Base-by-base conservation (phyloP, 2,113 vertebrate species). In the Mormyrus lacerda region DNA sequence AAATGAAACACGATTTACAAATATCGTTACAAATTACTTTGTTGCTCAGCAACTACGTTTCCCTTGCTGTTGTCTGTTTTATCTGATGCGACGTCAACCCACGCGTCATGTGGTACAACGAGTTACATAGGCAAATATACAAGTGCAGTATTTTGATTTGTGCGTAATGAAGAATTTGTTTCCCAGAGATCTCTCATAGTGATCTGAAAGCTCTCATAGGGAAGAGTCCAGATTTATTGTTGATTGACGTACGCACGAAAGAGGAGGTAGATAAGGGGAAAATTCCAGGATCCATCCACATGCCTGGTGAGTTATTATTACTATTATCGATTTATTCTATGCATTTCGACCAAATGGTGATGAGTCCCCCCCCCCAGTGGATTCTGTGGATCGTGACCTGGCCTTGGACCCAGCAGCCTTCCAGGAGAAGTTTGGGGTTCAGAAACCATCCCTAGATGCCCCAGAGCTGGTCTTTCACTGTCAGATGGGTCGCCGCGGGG, bases 381-480 rank as follows among this genome's bases (percentile, higher is more conserved):
- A 93, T 0, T 89, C 92, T 51, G 89, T 97, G 44, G 95, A 95
- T 35, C 89, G 47, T 19, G 96, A 95, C 53, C 91, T 97, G 90
- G 83, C 91, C 50, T 91, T 96, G 94, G 92, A 94, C 17, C 91
- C 95, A 19, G 93, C 93, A 42, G 93, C 93, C 4, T 97, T 97
- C 90, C 92, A 93, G 90, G 89, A 92, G 3, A 93, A 94, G 85
- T 97, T 94, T 44, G 94, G 94, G 0, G 92, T 95, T 0, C 89
- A 91, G 47, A 97, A 97, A 89, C 97, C 96, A 0, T 87, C 53
- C 9, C 9, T 89, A 76, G 95, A 96, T 13, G 91, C 94, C 1
- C 89, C 94, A n/a, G 93, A 96, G 44, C 91, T 97, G 76, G 88
- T 97, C 88, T 97, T 97, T 92, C 94, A 97, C 92, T 97, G 97